Evolutionary conservation across 2,888 invertebrate species (phyloP), one percentile per base, ranked within the genome.

Genomic region (Dromius quadrimaculatus): DNA sequence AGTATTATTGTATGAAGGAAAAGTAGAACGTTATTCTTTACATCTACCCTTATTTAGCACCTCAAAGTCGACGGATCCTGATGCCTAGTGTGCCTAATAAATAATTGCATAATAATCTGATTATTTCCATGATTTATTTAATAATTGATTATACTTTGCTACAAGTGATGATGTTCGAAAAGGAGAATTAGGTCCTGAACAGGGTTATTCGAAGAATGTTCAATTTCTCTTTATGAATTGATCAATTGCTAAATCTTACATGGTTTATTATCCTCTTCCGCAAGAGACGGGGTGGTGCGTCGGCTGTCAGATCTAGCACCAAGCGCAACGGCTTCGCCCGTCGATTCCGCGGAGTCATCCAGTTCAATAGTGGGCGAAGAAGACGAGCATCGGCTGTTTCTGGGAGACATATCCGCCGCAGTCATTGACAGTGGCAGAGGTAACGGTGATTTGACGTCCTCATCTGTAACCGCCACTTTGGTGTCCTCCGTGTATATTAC

Each of bases 291-390:
- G 8, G 61, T 47, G 2, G 45, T 22, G 43, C 62, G 45, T 15
- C 47, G 45, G 22, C 13, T 62, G 11, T 70, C 50, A 15, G 62
- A 50, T 20, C 59, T 59, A 2, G 62, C 8, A n/a, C 59, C 15
- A 8, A 45, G 32, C 1, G 47, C 71, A 70, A 76, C 75, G 69
- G 75, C 75, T 72, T 81, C 79, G 23, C 81, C 76, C 69, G 79
- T 79, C 71, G 80, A 80, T 74, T 81, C 79, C 6, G 34, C 47
- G 6, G 80, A 80, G 74, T 80, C 81, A 71, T 81, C 82, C 22
- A 81, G 77, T 59, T 80, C 79, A 43, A 80, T 78, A 20, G 79
- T 75, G 23, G 81, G 80, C 15, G 80, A 81, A 50, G 78, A 76
- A 13, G 78, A 78, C 19, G 80, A 73, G 50, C 74, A 71, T 13